Evolutionary conservation across 1,140 invertebrate species (phyloP), one percentile per base, ranked within the genome.

Genomic region (Apis dorsata): DNA sequence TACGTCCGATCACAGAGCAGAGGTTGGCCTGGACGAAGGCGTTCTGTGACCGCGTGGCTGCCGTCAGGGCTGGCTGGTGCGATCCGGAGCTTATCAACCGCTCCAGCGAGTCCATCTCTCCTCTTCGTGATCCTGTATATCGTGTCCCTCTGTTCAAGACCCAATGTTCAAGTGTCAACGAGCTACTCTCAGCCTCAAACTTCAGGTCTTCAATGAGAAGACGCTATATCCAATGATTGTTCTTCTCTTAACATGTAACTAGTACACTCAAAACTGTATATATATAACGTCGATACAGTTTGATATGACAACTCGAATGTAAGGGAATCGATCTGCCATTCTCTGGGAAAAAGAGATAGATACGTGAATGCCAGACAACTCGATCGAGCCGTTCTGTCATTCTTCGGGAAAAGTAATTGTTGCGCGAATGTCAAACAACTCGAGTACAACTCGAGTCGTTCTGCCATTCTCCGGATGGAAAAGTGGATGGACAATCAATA

Each of bases 11-110:
- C 59, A 96, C 95, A 4, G 96, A 96, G 82, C 96, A 96, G 83
- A 97, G 94, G 85, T 96, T 97, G 65, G 96, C 96, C 92, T 97
- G 96, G 55, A 97, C 96, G 85, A 97, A 94, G 12, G 96, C 96
- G 69, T 96, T 95, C 85, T 96, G 95, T 2, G 96, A 96, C 80
- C 89, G 94, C 86, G 92, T 95, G 92, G 92, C 94, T 53, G 93
- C 95, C 85, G 95, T 95, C 81, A 96, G 90, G 89, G 95, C 95
- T 90, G 96, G 95, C 85, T 96, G 96, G 93, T 96, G 93, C 55
- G 95, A 95, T 79, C 95, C 95, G 84, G 95, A 95, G 90, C 95
- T 96, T 95, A 97, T 97, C 90, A 97, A 92, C 83, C 96, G 95
- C 91, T 97, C 96, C 93, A 97, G 92, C 86, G 96, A 97, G 94